A percentile compares a stretch with the other conserved stretches of the same genome.
These are phyloP conservation scores for Orchestes rusci DNA, from an alignment of 2,888 invertebrate species.

Conservation along the genomic window DNA sequence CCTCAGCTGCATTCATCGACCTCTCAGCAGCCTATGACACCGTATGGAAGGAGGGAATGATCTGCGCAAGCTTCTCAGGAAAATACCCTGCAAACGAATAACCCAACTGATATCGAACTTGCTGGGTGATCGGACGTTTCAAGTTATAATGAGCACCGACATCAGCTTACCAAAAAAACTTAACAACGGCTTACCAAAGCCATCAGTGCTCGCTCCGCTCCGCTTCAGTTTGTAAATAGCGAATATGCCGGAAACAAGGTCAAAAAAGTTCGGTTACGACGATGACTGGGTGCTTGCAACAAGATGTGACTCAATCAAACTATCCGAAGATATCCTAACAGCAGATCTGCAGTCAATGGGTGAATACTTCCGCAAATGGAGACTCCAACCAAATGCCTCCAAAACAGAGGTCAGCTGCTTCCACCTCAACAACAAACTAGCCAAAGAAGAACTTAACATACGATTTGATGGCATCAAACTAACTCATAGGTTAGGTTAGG, in stretches of 20 bases:
- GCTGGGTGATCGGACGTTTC: slow-evolving; percentile 19
- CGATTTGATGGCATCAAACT: not conserved
- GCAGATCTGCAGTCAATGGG: not conserved
- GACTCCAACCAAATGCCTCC: not conserved
- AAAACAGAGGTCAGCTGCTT: slow-evolving; percentile 12
- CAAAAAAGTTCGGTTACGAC: not conserved
- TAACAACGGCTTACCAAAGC: slow-evolving; percentile 6
- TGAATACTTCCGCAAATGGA: not conserved
- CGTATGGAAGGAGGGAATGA: slow-evolving; percentile 20
- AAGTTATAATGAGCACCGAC: slow-evolving; percentile 10
- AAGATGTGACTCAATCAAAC: too few relatives aligned
- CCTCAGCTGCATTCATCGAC: slow-evolving; percentile 17
- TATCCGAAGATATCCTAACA: too few relatives aligned
- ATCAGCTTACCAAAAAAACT: slow-evolving; percentile 12
- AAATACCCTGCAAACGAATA: too few relatives aligned
- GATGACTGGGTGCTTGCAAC: not conserved
- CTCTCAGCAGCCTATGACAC: slow-evolving; percentile 20
- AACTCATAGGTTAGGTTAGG: too few relatives aligned
- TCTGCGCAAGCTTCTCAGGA: too few relatives aligned
- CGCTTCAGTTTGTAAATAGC: slow-evolving; percentile 2
- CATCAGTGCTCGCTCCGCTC: slow-evolving; percentile 3
- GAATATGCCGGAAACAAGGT: not conserved
- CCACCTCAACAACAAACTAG: slow-evolving; percentile 11
- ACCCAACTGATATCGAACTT: slow-evolving; percentile 13
- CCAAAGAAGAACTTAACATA: not conserved